Evolutionary conservation across 2,113 vertebrate species (phyloP).

Genomic region (Thunnus thynnus): DNA sequence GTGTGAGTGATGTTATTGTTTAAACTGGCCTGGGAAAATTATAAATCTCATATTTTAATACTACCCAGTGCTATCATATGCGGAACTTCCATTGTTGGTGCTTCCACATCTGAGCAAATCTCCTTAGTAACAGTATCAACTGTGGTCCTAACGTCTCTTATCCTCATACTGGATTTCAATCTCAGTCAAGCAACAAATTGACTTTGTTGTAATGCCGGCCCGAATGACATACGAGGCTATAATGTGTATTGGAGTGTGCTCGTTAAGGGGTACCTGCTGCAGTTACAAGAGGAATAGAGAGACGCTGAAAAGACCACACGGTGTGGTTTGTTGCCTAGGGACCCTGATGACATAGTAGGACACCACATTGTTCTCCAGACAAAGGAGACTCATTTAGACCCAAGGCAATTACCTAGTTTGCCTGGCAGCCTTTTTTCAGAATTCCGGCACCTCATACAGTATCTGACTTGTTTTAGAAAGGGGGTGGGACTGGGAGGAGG

Average conservation of each 20-base stretch:
- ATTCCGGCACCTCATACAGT: constrained; percentile 75
- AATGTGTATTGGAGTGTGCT: constrained; percentile 75
- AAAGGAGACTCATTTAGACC: constrained; percentile 82
- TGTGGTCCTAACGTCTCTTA: constrained; percentile 5
- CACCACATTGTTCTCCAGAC: constrained; percentile 78
- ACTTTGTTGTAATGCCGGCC: constrained; percentile 60
- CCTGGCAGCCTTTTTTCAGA: constrained; percentile 42
- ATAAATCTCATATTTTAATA: constrained; percentile 36
- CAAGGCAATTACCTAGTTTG: constrained; percentile 79
- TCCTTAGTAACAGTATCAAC: background rate
- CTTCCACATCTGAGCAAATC: background rate
- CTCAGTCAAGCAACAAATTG: constrained; percentile 67
- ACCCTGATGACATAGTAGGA: constrained; percentile 79
- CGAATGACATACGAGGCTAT: constrained; percentile 61
- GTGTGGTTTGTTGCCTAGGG: constrained; percentile 78
- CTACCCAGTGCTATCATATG: background rate
- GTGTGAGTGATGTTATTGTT: constrained; percentile 77
- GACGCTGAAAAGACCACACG: constrained; percentile 70
- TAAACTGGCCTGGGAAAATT: constrained; percentile 57
- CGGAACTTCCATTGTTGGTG: background rate
- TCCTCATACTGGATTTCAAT: constrained; percentile 39
- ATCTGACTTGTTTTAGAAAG: constrained; percentile 61
- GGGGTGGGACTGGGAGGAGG: constrained; percentile 56
- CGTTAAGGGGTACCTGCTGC: constrained; percentile 79
- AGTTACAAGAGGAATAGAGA: constrained; percentile 65